Base-by-base conservation (phyloP, 2,113 vertebrate species). In the Epinephelus moara region DNA sequence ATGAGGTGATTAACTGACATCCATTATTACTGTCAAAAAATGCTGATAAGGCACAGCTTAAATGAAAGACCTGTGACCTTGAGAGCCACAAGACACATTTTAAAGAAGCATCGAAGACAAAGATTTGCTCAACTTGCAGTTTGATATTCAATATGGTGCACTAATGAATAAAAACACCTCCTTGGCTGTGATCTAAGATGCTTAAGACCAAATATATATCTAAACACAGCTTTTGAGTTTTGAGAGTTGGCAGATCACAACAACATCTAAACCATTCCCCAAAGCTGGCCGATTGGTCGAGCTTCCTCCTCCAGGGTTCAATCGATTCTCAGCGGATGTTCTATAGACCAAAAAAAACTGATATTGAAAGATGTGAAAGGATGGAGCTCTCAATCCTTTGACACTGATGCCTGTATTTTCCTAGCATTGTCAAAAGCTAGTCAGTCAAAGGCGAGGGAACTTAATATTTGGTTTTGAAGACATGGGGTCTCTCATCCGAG, bases 11-110 rank as follows among this genome's bases (percentile, higher is more conserved):
- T 25, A 27, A 49, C 4, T 53, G 49, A 19, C 3, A 49, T 11
- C 1, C 2, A n/a, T 67, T 59, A 49, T 10, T 18, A 27, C 13
- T 56, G 18, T 57, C 47, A 49, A n/a, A 59, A 59, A 50, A 72
- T 45, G 25, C 59, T 45, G 61, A 47, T 14, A 40, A 13, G 56
- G 14, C 13, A 33, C n/a, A 49, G 42, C 11, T 75, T 52, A 1
- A 67, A 14, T 45, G 27, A 84, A 53, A 71, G 1, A 47, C 23
- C 45, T 55, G 55, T 68, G 37, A 84, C 55, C 75, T 74, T 45
- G 15, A n/a, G 33, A 50, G 40, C 17, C 21, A 47, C 10, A 19
- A 7, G 45, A 27, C 33, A 9, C 40, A 73, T 73, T 82, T 52
- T n/a, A 57, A 61, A 79, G 27, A 21, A 50, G 55, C 33, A 21